A percentile compares a stretch with the other conserved stretches of the same genome.
Evolutionary conservation across 2,113 vertebrate species (phyloP).

Genomic region (Eublepharis macularius): DNA sequence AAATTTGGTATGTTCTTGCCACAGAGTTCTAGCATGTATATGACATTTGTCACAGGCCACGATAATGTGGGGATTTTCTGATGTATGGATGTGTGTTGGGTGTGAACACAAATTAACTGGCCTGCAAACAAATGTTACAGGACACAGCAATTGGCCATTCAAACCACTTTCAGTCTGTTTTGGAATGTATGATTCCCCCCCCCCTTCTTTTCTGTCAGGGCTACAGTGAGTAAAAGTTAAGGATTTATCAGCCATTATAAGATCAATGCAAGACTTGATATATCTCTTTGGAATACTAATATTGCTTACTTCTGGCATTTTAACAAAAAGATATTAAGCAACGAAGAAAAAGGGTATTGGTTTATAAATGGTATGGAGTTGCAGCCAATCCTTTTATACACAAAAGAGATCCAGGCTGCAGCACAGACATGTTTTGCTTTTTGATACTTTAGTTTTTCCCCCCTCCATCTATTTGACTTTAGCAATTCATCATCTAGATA

Average conservation of each 20-base stretch:
- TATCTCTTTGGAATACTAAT: background rate
- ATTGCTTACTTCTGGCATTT: constrained; percentile 27
- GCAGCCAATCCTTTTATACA: background rate
- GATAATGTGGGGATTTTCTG: constrained; percentile 17
- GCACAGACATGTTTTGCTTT: background rate
- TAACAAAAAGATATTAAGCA: background rate
- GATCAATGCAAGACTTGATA: background rate
- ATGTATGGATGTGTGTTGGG: no score
- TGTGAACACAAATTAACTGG: no score
- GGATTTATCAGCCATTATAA: background rate
- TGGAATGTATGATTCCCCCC: no score
- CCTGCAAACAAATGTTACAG: no score
- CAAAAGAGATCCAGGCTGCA: background rate
- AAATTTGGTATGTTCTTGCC: background rate
- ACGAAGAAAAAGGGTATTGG: background rate
- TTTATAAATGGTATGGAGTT: background rate
- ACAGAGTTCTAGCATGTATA: constrained; percentile 12
- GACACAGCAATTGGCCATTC: no score
- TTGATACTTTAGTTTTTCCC: background rate
- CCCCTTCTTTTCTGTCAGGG: background rate
- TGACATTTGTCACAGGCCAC: constrained; percentile 17
- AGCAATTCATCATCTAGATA: background rate
- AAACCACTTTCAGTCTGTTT: no score
- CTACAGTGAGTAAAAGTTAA: constrained; percentile 6
- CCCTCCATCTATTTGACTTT: background rate